phyloP scores from a whole-genome alignment of 2,113 vertebrate species.

The Ranitomeya variabilis region DNA sequence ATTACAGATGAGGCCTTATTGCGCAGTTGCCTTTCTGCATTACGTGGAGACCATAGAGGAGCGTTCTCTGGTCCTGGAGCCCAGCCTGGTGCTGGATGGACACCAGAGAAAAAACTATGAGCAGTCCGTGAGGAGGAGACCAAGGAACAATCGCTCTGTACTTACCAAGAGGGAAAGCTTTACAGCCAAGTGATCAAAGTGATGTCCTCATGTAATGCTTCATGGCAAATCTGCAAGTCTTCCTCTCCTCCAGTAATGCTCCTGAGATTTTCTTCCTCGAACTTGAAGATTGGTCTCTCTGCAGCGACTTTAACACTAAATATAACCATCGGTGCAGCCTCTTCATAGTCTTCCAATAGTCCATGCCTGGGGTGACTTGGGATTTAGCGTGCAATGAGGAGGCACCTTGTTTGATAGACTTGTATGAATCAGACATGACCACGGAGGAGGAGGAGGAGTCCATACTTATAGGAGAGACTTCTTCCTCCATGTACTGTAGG shows the following conservation, averaged over 20 bases:
- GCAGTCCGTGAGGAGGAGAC: not conserved
- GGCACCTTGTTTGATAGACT: not conserved
- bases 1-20: conserved; percentile 17
- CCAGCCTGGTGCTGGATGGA: conserved; percentile 33
- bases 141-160: not conserved
- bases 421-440: not conserved
- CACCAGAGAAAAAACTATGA: conserved; percentile 2
- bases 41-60: not conserved
- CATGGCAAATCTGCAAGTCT: conserved; percentile 22
- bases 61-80: not conserved
- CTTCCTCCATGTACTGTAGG: conserved; percentile 15
- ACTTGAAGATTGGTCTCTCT: not conserved
- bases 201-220: not conserved
- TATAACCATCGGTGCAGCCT: conserved; percentile 38
- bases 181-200: conserved; percentile 29
- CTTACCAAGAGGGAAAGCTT: not conserved
- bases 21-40: conserved; percentile 33
- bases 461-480: conserved; percentile 23
- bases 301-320: conserved; percentile 52
- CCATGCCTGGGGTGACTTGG: conserved; percentile 15
- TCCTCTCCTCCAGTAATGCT: conserved; percentile 13
- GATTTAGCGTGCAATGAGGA: not conserved
- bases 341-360: conserved; percentile 48
- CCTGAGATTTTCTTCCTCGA: conserved; percentile 19
- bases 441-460: not conserved